Conservation (phyloP, 1,140 invertebrate species). For the Heliconius congener region DNA sequence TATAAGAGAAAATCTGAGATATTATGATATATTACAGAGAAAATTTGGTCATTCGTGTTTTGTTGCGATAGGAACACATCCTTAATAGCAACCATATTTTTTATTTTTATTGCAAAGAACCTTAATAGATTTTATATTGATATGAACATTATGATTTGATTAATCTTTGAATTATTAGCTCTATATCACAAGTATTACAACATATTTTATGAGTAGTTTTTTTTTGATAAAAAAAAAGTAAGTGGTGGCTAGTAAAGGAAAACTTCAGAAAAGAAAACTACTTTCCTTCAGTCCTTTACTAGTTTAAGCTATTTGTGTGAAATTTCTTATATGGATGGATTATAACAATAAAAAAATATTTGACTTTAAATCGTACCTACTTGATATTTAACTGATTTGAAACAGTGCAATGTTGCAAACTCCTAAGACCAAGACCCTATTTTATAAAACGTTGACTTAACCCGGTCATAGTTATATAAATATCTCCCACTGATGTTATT, state of each 20-base stretch:
- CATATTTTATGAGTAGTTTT: too few species aligned
- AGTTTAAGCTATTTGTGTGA: too few species aligned
- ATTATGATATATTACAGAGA: not conserved
- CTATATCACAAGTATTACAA: too few species aligned
- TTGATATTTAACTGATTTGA: not conserved
- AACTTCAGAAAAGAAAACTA: too few species aligned
- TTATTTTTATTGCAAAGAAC: not conserved
- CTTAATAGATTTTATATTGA: too few species aligned
- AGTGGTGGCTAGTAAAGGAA: too few species aligned
- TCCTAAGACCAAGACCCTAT: conserved; percentile 14
- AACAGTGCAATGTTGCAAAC: conserved; percentile 18
- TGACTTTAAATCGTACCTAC: not conserved
- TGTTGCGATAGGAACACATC: not conserved
- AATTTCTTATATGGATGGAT: not conserved
- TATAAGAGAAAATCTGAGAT: not conserved
- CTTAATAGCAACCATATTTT: not conserved
- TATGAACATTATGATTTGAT: too few species aligned
- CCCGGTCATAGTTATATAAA: conserved; percentile 75
- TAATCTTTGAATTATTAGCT: too few species aligned
- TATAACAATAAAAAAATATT: not conserved
- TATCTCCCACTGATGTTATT: conserved; percentile 67
- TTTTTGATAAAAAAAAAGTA: too few species aligned
- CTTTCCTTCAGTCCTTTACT: too few species aligned
- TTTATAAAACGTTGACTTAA: conserved; percentile 65
- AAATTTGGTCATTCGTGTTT: not conserved